phyloP scores from a whole-genome alignment of 2,888 invertebrate genomes.

The Drosophila yooni region DNA sequence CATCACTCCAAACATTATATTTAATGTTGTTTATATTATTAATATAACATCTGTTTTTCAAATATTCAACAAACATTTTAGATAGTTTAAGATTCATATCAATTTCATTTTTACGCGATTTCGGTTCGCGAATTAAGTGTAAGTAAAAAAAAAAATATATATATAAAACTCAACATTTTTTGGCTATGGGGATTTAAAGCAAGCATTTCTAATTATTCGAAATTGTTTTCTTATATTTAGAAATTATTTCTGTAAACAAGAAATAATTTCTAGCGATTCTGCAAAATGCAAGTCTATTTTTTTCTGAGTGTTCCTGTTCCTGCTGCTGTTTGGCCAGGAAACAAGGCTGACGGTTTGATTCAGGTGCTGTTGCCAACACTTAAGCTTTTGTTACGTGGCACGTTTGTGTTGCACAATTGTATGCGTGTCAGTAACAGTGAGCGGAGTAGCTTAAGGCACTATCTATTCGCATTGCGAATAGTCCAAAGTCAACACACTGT shows the following conservation, averaged over 20 bases:
- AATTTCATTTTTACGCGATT: background rate
- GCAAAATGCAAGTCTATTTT: background rate
- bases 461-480: conserved; percentile 17
- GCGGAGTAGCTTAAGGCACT: conserved; percentile 7
- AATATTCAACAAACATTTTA: background rate
- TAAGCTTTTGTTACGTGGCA: conserved; percentile 7
- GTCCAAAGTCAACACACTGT: conserved; percentile 22
- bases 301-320: background rate
- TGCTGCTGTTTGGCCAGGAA: background rate
- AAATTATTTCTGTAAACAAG: background rate
- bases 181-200: too few species aligned
- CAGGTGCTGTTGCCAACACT: background rate
- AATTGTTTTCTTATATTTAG: background rate
- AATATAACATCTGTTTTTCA: background rate
- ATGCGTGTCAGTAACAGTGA: conserved; percentile 16
- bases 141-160: too few species aligned
- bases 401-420: conserved; percentile 5
- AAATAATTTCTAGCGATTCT: background rate
- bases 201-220: background rate
- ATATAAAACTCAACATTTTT: too few species aligned
- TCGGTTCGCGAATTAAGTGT: too few species aligned
- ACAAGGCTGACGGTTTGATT: background rate
- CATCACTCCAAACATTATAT: background rate
- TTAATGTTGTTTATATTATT: background rate
- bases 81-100: background rate